phyloP scores from a whole-genome alignment of 2,888 invertebrate genomes.

The Drosophila neoperkinsi region DNA sequence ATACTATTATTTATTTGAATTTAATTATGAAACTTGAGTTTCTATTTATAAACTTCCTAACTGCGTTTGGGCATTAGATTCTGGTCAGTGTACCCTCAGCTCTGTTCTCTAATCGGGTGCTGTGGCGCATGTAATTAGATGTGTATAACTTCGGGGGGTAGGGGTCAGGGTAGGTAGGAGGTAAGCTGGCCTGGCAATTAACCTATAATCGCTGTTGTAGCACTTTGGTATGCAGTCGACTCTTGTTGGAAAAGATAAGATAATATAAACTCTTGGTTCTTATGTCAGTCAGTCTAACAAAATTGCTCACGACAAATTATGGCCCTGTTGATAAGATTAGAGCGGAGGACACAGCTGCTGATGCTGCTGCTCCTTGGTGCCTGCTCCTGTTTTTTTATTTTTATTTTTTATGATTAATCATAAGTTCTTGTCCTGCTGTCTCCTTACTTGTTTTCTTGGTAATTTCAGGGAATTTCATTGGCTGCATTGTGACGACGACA shows the following conservation, averaged over 20 bases:
- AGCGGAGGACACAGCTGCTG: slow-evolving; percentile 26
- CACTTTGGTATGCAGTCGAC: slow-evolving; percentile 66
- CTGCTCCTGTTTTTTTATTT: slow-evolving; percentile 12
- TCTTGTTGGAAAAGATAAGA: slow-evolving; percentile 59
- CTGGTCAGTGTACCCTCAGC: background rate
- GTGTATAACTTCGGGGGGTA: slow-evolving; percentile 11
- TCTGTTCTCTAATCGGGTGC: slow-evolving; percentile 13
- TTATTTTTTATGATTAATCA: slow-evolving; percentile 55
- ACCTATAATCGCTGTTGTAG: slow-evolving; percentile 69
- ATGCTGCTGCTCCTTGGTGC: slow-evolving; percentile 21
- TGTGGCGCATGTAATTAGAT: slow-evolving; percentile 45
- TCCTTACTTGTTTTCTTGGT: slow-evolving; percentile 14
- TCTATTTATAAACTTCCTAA: background rate
- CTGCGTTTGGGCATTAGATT: background rate
- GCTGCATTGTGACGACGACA: slow-evolving; percentile 40
- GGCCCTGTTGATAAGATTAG: slow-evolving; percentile 74
- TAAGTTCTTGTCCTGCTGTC: slow-evolving; percentile 24
- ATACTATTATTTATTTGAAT: background rate
- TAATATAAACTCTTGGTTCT: slow-evolving; percentile 14
- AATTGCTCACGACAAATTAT: slow-evolving; percentile 75
- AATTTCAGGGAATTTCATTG: slow-evolving; percentile 59
- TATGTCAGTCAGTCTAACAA: slow-evolving; percentile 41
- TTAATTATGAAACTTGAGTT: background rate
- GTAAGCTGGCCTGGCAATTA: slow-evolving; percentile 47
- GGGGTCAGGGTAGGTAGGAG: background rate